These are phyloP conservation scores for Serilophus lunatus DNA, from an alignment of 2,113 vertebrate species.

Conservation along the genomic window DNA sequence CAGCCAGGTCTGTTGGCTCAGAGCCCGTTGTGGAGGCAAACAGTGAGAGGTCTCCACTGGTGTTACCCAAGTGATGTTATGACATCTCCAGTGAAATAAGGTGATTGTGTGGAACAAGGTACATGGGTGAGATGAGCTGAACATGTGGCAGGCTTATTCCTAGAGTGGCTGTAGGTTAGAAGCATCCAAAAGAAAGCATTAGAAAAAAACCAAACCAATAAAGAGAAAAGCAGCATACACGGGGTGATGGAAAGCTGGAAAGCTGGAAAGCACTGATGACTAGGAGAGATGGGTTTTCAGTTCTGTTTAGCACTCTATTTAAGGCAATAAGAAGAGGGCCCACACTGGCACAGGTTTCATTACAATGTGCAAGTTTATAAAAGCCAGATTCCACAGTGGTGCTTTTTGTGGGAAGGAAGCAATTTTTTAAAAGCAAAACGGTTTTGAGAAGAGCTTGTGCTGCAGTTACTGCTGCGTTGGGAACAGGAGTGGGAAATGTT, in stretches of 20 bases:
- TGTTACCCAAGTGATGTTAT: background rate
- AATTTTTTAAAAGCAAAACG: background rate
- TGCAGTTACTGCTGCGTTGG: background rate
- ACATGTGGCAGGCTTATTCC: fast-evolving
- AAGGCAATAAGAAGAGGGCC: background rate
- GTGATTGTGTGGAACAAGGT: fast-evolving
- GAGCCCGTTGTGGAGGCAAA: fast-evolving
- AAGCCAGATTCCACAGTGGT: background rate
- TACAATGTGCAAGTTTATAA: fast-evolving
- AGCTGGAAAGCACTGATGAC: fast-evolving
- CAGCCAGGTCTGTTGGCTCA: background rate
- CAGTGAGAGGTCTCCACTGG: background rate
- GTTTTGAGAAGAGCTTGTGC: background rate
- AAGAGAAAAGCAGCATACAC: background rate
- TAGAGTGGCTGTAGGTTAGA: background rate
- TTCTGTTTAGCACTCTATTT: background rate
- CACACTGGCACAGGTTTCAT: background rate
- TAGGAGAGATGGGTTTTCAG: no score
- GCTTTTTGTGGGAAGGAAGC: background rate
- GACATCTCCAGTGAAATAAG: background rate
- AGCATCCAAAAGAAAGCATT: background rate
- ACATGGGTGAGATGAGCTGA: background rate
- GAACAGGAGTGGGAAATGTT: background rate
- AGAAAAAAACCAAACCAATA: background rate
- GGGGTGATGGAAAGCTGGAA: background rate